Conservation (phyloP, 2,888 invertebrate genomes). For the Mesoligia furuncula region DNA sequence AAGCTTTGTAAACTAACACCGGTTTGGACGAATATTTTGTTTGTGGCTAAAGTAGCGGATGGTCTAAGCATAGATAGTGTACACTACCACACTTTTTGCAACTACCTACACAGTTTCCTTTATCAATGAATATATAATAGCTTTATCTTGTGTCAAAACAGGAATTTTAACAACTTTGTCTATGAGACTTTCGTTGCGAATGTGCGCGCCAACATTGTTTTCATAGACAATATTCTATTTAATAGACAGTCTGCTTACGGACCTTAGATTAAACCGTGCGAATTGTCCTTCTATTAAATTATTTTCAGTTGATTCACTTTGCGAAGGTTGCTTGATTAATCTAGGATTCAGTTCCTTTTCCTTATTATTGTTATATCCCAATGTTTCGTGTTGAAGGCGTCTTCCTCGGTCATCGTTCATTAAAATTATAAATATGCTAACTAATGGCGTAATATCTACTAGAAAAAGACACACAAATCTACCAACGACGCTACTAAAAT, state of each 20-base stretch:
- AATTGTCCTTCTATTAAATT: slow-evolving; percentile 12
- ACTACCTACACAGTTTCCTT: background rate
- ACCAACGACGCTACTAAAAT: slow-evolving; percentile 17
- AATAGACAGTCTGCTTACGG: background rate
- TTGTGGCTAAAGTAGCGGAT: slow-evolving; percentile 17
- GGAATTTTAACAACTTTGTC: background rate
- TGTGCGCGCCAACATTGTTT: background rate
- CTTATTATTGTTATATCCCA: slow-evolving; percentile 19
- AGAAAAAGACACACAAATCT: slow-evolving; percentile 15
- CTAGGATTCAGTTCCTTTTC: slow-evolving; percentile 21
- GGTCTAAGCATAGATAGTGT: background rate
- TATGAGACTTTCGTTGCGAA: background rate
- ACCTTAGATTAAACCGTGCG: slow-evolving; percentile 9
- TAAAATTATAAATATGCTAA: slow-evolving; percentile 16
- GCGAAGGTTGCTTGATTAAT: slow-evolving; percentile 6
- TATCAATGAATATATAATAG: background rate
- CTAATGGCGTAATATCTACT: background rate
- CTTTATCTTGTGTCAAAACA: background rate
- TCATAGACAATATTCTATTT: background rate
- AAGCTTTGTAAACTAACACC: slow-evolving; percentile 55
- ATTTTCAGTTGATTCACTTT: background rate
- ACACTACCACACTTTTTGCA: background rate
- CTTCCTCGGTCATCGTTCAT: background rate
- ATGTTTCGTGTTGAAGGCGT: background rate
- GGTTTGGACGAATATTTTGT: slow-evolving; percentile 20